Conservation (phyloP, 2,113 vertebrate species). For the Cochlearius cochlearius region DNA sequence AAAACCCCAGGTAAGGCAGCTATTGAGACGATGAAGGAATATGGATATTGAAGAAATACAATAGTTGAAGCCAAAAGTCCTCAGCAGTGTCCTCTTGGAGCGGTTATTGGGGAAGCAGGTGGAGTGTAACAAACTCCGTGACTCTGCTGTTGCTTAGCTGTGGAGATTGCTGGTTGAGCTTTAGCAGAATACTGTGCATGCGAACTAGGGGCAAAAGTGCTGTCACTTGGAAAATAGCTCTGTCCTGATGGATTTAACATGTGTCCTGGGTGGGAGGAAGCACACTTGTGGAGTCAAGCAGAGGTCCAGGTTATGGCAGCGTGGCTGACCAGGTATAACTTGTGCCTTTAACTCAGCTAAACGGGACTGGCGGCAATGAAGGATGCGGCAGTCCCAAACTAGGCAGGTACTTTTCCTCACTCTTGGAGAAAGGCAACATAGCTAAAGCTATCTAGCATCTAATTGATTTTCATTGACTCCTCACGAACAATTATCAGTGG, state of each 20-base stretch:
- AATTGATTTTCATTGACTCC: background rate
- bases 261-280: background rate
- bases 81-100: background rate
- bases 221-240: background rate
- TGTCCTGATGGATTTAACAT: background rate
- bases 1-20: background rate
- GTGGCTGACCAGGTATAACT: fast-evolving
- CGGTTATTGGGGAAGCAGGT: background rate
- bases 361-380: background rate
- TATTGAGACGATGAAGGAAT: background rate
- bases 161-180: background rate
- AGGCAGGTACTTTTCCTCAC: background rate
- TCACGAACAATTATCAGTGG: background rate
- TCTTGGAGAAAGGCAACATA: background rate
- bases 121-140: background rate
- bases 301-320: background rate
- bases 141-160: background rate
- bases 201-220: background rate
- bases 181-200: background rate
- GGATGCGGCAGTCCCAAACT: background rate
- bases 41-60: background rate
- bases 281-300: background rate
- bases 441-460: background rate
- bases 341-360: background rate
- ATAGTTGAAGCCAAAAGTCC: background rate